phyloP scores from a whole-genome alignment of 2,797 vertebrate species.

The Acestrorhynchus altus region DNA sequence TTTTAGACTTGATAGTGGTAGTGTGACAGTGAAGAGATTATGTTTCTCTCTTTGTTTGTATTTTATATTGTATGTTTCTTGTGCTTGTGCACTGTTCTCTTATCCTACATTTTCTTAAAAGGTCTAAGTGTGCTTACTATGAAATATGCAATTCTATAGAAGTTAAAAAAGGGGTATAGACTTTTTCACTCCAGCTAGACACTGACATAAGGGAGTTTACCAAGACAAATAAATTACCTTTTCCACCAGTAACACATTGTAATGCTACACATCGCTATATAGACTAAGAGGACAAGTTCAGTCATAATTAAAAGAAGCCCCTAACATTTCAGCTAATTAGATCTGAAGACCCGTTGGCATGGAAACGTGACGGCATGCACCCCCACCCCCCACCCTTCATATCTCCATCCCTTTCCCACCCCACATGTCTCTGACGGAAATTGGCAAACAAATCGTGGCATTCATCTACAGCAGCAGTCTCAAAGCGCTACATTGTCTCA shows the following conservation, averaged over 20 bases:
- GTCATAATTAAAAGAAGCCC: conserved; percentile 60
- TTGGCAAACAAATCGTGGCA: conserved; percentile 30
- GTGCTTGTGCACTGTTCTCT: no score
- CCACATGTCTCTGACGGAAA: conserved; percentile 36
- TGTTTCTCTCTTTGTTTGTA: no score
- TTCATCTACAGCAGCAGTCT: conserved; percentile 1
- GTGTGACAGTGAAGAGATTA: no score
- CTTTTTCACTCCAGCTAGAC: neutral
- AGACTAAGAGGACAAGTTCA: conserved; percentile 42
- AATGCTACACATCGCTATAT: neutral
- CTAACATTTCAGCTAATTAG: conserved; percentile 58
- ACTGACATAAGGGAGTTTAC: conserved; percentile 13
- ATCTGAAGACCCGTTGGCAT: conserved; percentile 61
- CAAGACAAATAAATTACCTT: conserved; percentile 24
- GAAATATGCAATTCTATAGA: no score
- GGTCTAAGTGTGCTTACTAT: no score
- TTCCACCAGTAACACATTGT: conserved; percentile 33
- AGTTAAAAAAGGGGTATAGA: no score
- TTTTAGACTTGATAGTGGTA: no score
- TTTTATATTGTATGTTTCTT: no score
- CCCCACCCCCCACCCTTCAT: neutral
- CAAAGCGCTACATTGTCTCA: conserved; percentile 25
- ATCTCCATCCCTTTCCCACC: neutral
- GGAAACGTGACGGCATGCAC: conserved; percentile 57
- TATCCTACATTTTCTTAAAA: no score